Conservation (phyloP, 2,888 invertebrate genomes). For the Limnephilus lunatus region DNA sequence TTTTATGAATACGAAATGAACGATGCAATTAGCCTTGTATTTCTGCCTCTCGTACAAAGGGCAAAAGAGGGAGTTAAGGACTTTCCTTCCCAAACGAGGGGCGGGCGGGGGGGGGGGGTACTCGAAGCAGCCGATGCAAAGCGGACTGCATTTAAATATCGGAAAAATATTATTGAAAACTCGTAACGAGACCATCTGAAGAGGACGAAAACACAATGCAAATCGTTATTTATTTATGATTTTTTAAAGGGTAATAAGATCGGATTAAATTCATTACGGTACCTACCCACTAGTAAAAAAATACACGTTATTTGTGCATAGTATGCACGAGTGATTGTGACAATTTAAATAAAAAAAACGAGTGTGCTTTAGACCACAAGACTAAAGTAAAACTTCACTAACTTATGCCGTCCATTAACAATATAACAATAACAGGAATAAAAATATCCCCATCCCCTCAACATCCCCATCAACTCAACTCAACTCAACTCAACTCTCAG, state of each 20-base stretch:
- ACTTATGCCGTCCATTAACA: no score
- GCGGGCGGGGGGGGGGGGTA: not conserved
- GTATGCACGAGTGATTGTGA: no score
- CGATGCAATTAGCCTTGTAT: conserved; percentile 26
- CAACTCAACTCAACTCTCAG: no score
- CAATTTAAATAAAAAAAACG: no score
- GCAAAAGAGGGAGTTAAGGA: not conserved
- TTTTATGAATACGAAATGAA: conserved; percentile 32
- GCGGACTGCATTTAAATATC: conserved; percentile 23
- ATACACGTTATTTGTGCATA: no score
- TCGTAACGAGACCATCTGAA: conserved; percentile 17
- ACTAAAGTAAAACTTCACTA: no score
- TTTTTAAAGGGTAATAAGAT: not conserved
- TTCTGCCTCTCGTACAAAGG: not conserved
- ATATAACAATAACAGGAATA: no score
- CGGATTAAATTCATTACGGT: not conserved
- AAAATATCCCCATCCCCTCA: no score
- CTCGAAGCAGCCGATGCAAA: not conserved
- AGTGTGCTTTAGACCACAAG: no score
- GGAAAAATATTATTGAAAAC: conserved; percentile 16
- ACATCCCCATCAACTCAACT: no score
- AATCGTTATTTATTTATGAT: not conserved
- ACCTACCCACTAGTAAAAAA: not conserved
- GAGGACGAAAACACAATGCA: not conserved
- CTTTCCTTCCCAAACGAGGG: not conserved